These are phyloP conservation scores for Macquaria australasica DNA, from an alignment of 2,113 vertebrate genomes.

Conservation along the genomic window DNA sequence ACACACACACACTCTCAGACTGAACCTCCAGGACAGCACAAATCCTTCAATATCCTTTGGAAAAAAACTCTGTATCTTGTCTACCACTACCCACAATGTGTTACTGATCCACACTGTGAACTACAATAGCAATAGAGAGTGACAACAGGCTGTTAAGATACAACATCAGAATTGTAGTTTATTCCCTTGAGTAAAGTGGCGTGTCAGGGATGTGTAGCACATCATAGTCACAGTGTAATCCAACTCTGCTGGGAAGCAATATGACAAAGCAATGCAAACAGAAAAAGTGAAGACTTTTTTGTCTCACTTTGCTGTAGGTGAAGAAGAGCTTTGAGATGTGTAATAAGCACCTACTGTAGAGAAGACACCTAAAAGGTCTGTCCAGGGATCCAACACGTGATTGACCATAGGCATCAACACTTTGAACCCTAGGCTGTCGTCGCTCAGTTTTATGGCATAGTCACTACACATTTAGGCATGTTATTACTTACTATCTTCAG, in stretches of 20 bases:
- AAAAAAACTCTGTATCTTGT: background rate
- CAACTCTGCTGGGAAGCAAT: background rate
- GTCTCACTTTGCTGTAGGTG: too few species aligned
- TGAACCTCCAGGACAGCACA: background rate
- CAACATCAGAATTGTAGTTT: conserved; percentile 22
- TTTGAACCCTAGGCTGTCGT: too few species aligned
- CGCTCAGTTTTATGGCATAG: too few species aligned
- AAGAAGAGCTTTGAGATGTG: too few species aligned
- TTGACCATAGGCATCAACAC: too few species aligned
- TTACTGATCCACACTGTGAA: conserved; percentile 18
- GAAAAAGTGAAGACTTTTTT: background rate
- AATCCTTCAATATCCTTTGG: conserved; percentile 18
- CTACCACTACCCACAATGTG: conserved; percentile 30
- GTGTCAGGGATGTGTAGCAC: background rate
- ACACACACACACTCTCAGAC: background rate
- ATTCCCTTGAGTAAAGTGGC: conserved; percentile 7
- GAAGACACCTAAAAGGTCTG: too few species aligned
- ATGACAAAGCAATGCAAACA: conserved; percentile 13
- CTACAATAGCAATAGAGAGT: conserved; percentile 15
- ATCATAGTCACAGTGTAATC: conserved; percentile 3
- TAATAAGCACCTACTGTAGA: too few species aligned
- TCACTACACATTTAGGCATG: too few species aligned
- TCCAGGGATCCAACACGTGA: too few species aligned
- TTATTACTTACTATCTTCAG: too few species aligned
- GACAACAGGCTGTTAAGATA: conserved; percentile 16